Evolutionary conservation across 2,888 invertebrate species (phyloP), one percentile per base, ranked within the genome.

Genomic region (Conistra vaccinii): DNA sequence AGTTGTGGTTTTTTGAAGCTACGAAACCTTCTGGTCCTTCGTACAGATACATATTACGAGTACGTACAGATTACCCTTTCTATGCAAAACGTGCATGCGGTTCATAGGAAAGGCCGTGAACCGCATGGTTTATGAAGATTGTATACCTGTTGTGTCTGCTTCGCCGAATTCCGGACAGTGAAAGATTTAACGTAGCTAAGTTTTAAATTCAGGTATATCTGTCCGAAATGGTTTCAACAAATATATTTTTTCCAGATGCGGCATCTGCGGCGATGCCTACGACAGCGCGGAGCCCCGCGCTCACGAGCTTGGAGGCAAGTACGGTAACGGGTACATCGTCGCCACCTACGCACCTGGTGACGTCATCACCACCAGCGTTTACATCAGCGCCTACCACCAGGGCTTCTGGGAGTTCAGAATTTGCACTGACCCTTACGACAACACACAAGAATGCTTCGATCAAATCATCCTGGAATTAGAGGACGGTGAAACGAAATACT

Each of bases 331-430:
- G 3, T 96, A 98, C 65, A 97, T 98, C 78, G 98, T 98, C 0
- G 97, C 98, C 4, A 96, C 97, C 75, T 98, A 98, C 92, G 94
- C 96, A 57, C 97, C 97, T 0, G 98, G 97, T 35, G 94, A 97
- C 23, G 92, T 97, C 67, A 97, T 98, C 78, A 97, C 97, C 26
- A 97, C 98, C 58, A 97, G 97, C 23, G 97, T 99, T 0, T 98
- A 98, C 89, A 92, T 99, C 57, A 98, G 98, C 0, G 98, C 98
- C 45, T 98, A 97, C 91, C 99, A 99, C 93, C 97, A 97, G 89
- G 99, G 99, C 23, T 98, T 97, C 94, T 99, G 99, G 94, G 98
- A 98, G 91, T 98, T 99, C 92, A 97, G 98, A 61, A 91, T 98
- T 26, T 99, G 99, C 90, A 97, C 98, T 0, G 97, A 98, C 90